These are phyloP conservation scores for Leptodactylus fallax DNA, from an alignment of 2,797 vertebrate genomes.

Conservation along the genomic window DNA sequence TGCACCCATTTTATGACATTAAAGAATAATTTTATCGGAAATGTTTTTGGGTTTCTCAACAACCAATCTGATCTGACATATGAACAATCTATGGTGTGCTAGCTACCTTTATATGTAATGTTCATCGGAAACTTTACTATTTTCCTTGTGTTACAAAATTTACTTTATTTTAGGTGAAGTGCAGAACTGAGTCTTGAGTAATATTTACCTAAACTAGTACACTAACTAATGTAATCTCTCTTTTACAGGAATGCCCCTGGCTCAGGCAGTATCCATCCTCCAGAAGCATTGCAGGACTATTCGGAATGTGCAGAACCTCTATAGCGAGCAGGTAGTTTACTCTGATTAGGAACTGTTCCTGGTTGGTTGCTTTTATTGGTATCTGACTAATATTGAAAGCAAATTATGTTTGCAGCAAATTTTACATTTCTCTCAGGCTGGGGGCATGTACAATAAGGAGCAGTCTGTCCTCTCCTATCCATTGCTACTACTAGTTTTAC, in stretches of 20 bases:
- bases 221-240: not conserved
- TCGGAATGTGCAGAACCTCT: constrained; percentile 98
- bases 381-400: too few species aligned
- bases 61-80: not conserved
- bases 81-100: not conserved
- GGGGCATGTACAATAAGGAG: too few species aligned
- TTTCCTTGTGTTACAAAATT: not conserved
- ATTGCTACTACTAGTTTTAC: too few species aligned
- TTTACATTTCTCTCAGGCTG: too few species aligned
- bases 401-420: too few species aligned
- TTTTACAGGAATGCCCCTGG: constrained; percentile 93
- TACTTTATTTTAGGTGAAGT: not conserved
- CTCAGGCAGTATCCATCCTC: constrained; percentile 97
- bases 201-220: not conserved
- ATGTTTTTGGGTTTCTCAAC: not conserved
- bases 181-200: not conserved
- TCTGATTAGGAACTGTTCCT: not conserved
- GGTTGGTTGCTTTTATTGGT: not conserved
- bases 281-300: constrained; percentile 98
- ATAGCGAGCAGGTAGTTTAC: constrained; percentile 93
- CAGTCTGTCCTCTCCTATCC: too few species aligned
- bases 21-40: not conserved
- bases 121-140: not conserved
- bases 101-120: not conserved
- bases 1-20: not conserved